Evolutionary conservation across 2,888 invertebrate species (phyloP).

Genomic region (Coelopa pilipes): DNA sequence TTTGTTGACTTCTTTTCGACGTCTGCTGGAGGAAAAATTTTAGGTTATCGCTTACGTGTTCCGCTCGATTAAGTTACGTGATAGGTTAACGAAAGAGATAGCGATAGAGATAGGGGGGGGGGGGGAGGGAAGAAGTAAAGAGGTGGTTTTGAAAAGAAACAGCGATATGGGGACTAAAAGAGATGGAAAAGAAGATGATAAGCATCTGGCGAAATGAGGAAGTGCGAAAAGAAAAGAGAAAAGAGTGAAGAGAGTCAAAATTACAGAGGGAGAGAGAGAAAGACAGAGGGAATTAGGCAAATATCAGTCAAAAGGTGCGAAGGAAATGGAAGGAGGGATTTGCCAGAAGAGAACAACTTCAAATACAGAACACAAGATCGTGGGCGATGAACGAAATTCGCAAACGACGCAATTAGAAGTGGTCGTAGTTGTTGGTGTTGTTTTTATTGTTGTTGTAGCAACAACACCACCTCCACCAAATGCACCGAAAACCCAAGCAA

Average conservation of each 20-base stretch:
- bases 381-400: slow-evolving; percentile 12
- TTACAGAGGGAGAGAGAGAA: too few relatives aligned
- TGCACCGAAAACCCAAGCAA: not conserved
- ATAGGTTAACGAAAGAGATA: too few relatives aligned
- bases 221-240: too few relatives aligned
- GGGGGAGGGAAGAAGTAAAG: not conserved
- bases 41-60: slow-evolving; percentile 34
- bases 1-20: not conserved
- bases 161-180: not conserved
- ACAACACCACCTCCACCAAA: slow-evolving; percentile 14
- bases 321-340: too few relatives aligned
- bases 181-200: too few relatives aligned
- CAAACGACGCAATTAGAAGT: slow-evolving; percentile 30
- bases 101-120: not conserved
- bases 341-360: too few relatives aligned
- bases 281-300: too few relatives aligned
- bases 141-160: not conserved
- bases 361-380: not conserved
- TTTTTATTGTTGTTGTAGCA: slow-evolving; percentile 1
- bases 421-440: slow-evolving; percentile 1
- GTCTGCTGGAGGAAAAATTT: slow-evolving; percentile 23
- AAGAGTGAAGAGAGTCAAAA: too few relatives aligned
- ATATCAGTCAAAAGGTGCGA: too few relatives aligned
- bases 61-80: slow-evolving; percentile 14
- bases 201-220: too few relatives aligned